Evolutionary conservation across 2,113 vertebrate genomes (phyloP).

Genomic region (Carassius gibelio): DNA sequence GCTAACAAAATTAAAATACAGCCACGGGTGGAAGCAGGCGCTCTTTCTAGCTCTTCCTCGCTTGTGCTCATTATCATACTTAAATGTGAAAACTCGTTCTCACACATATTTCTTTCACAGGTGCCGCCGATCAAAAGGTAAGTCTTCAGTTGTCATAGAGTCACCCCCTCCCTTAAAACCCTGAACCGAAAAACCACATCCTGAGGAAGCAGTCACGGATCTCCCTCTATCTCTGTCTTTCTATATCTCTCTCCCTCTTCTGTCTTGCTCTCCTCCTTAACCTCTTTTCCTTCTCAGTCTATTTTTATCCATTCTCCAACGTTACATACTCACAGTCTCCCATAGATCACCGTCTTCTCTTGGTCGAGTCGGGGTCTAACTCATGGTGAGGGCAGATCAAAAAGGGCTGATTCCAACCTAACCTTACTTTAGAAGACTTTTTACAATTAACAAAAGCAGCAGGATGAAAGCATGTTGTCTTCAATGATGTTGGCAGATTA

Average conservation of each 20-base stretch:
- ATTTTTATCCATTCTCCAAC: slow-evolving; percentile 39
- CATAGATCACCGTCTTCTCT: neutral
- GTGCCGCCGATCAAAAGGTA: slow-evolving; percentile 61
- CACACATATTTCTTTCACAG: slow-evolving; percentile 61
- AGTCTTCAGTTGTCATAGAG: slow-evolving; percentile 58
- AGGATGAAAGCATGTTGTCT: slow-evolving; percentile 21
- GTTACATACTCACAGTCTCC: neutral
- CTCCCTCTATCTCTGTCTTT: slow-evolving; percentile 54
- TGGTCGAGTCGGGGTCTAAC: neutral
- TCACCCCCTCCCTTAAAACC: slow-evolving; percentile 57
- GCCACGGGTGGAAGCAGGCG: slow-evolving; percentile 46
- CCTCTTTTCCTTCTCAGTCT: slow-evolving; percentile 27
- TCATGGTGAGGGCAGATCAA: neutral
- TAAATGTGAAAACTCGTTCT: slow-evolving; percentile 49
- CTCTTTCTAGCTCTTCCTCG: slow-evolving; percentile 42
- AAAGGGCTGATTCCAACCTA: neutral
- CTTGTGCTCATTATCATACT: slow-evolving; percentile 47
- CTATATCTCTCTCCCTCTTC: slow-evolving; percentile 28
- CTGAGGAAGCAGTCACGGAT: slow-evolving; percentile 65
- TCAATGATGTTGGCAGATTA: slow-evolving; percentile 13
- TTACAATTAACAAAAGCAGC: neutral
- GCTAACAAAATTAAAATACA: slow-evolving; percentile 43
- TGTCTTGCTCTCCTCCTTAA: slow-evolving; percentile 43
- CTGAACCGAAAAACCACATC: slow-evolving; percentile 63
- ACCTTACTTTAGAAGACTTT: neutral